Evolutionary conservation across 2,888 invertebrate genomes (phyloP), one percentile per base, ranked within the genome.

Genomic region (Lacanobia wlatinum): DNA sequence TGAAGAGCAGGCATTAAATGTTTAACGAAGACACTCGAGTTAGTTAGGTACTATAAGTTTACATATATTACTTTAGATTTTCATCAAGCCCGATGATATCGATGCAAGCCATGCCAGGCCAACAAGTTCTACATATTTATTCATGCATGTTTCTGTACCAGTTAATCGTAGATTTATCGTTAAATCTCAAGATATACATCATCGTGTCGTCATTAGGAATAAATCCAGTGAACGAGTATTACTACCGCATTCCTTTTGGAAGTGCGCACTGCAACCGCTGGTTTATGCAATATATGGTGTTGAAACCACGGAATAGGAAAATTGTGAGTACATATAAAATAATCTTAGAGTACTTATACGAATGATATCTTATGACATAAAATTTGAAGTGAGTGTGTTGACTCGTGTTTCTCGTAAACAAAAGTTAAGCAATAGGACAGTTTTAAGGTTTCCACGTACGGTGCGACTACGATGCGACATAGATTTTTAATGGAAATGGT

Each of bases 201-300:
- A 86, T 82, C 78, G 77, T 87, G 85, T 87, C 85, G 84, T 84
- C 85, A 87, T 89, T 87, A 84, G 70, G 71, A 73, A 78, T 84
- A 81, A 78, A 78, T 83, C 76, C 66, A 84, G 70, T 66, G 76
- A 74, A 71, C 68, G 52, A 62, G 73, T 59, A 71, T 71, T 56
- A 78, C 86, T 90, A 76, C 90, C 90, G 89, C 89, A 90, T 91
- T 89, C 89, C 84, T 59, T 59, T 55, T 68, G 23, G 43, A 65
- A 74, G 55, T 69, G 52, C 64, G 62, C 66, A 64, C 48, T 76
- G 85, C 78, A 80, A 84, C 58, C 53, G 50, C 68, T 75, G 43
- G 62, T 84, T 84, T 84, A 70, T 63, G 85, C 76, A 84, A 86
- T 75, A 46, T 55, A 60, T 71, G 50, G 65, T 85, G 84, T 81